phyloP scores from a whole-genome alignment of 2,113 vertebrate genomes.

The Megaceryle torquata region DNA sequence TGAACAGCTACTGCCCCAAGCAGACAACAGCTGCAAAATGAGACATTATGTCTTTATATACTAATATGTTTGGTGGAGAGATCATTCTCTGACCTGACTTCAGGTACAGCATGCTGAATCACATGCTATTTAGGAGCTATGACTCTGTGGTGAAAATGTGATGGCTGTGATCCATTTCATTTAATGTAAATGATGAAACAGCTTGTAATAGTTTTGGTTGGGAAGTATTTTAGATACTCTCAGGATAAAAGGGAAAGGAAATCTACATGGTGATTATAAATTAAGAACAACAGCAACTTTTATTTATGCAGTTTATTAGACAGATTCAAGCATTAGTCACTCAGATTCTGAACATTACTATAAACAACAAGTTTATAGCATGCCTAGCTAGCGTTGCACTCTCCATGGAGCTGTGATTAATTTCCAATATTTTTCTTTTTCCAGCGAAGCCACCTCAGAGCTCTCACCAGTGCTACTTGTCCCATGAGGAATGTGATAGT shows the following conservation, averaged over 20 bases:
- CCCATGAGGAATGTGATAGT: slow-evolving; percentile 92
- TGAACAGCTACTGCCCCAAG: not conserved
- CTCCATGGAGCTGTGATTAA: not conserved
- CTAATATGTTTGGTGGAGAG: not conserved
- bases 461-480: slow-evolving; percentile 76
- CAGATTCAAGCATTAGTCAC: not conserved
- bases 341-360: not conserved
- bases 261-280: not conserved
- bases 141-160: not conserved
- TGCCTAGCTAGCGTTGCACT: not conserved
- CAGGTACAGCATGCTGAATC: not conserved
- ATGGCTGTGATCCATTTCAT: not conserved
- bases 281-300: not conserved
- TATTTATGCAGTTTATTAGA: not conserved
- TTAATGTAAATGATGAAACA: not conserved
- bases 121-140: not conserved
- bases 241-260: not conserved
- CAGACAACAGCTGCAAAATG: not conserved
- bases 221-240: not conserved
- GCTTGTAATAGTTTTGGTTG: not conserved
- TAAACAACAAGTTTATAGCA: not conserved
- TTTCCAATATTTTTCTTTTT: slow-evolving; percentile 28
- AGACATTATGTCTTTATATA: not conserved
- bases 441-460: slow-evolving; percentile 73
- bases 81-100: not conserved